Percentiles rank a stretch among this genome's conserved stretches.
Evolutionary conservation across 1,140 invertebrate genomes (phyloP).

Genomic region (Popillia japonica): DNA sequence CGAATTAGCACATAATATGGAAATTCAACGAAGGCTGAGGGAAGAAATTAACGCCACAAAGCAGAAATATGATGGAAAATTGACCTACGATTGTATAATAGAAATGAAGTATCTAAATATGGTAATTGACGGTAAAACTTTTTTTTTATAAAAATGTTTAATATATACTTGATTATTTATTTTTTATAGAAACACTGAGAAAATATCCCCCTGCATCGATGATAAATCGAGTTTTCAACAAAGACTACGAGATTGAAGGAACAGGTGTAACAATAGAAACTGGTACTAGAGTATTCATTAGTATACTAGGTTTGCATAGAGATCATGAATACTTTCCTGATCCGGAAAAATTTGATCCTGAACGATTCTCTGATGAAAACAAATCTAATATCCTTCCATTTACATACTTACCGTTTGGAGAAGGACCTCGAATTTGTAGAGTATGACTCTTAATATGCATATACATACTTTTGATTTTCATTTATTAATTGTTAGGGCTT

Average conservation of each 20-base stretch:
- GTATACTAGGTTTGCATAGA: neutral
- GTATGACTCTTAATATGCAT: neutral
- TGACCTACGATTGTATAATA: constrained; percentile 65
- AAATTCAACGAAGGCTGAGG: constrained; percentile 61
- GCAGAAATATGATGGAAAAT: constrained; percentile 59
- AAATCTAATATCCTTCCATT: neutral
- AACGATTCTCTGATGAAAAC: neutral
- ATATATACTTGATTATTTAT: neutral
- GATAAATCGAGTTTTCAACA: neutral
- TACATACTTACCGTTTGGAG: neutral
- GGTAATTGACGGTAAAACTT: neutral
- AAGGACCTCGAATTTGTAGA: constrained; percentile 15
- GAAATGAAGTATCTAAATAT: constrained; percentile 61
- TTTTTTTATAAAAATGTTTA: neutral
- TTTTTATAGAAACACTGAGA: neutral
- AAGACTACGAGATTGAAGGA: neutral
- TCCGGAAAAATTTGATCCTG: constrained; percentile 8
- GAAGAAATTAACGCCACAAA: constrained; percentile 61
- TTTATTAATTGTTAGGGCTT: constrained; percentile 29
- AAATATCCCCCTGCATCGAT: neutral
- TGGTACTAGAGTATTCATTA: neutral
- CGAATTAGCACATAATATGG: constrained; percentile 60
- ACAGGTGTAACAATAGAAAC: neutral
- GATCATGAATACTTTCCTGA: constrained; percentile 1
- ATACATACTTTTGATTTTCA: too few species aligned